Evolutionary conservation across 2,113 vertebrate genomes (phyloP), one percentile per base, ranked within the genome.

Genomic region (Phocoena phocoena): DNA sequence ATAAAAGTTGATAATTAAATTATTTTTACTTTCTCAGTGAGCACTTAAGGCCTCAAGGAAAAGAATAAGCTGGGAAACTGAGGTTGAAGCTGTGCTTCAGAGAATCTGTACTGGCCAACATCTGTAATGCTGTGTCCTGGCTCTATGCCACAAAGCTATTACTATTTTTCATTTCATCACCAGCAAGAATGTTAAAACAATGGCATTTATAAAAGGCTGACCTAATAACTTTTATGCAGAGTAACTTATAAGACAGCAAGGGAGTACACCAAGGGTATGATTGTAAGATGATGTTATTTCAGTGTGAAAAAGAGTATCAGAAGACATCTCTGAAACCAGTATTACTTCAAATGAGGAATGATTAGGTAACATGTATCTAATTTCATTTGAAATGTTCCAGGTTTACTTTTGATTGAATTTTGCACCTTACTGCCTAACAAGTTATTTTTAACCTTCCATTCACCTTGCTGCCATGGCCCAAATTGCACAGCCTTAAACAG

Each of bases 261-360:
- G 90, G 41, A 93, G 53, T 41, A 85, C 23, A 18, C 44, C 33
- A 93, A 81, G 41, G 38, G 10, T 44, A 50, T 65, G 92, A 74
- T 14, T 74, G 70, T 73, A 23, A 79, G 41, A 84, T 10, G 15
- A 36, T 88, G 41, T 41, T 95, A 89, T 55, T 89, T 92, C 55
- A 63, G 1, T 90, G 23, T 91, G 67, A 80, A 87, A 84, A 83
- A 82, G 13, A 93, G 28, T 65, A 73, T 77, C 73, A 90, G 63
- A 96, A 84, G 58, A 44, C 50, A 38, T 82, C 73, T 81, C 83
- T 65, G 33, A 95, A 90, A 60, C 53, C 28, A 65, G 4, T 89
- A 76, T 70, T 89, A 84, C 65, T 80, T 65, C 17, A 93, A n/a
- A 68, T 92, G 21, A 95, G 81, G 62, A 93, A 87, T 87, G 85